phyloP scores from a whole-genome alignment of 2,113 vertebrate species.

The Pyxicephalus adspersus region DNA sequence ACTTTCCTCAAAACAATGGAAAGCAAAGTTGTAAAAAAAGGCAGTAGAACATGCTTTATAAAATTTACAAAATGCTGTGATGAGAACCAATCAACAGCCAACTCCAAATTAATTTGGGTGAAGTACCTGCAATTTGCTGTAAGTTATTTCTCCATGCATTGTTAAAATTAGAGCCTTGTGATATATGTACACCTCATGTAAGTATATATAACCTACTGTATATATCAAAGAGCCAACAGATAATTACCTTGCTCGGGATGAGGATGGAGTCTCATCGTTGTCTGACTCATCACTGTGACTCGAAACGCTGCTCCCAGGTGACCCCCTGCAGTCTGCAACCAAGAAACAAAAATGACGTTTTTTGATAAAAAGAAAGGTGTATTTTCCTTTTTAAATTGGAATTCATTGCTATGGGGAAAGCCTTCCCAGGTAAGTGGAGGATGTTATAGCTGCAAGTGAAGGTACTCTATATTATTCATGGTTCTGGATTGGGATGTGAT shows the following conservation, averaged over 20 bases:
- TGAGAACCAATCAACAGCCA: not conserved
- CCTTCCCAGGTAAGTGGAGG: not conserved
- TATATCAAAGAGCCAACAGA: not conserved
- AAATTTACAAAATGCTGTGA: no score
- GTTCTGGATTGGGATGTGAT: no score
- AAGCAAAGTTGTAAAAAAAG: no score
- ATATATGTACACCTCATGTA: not conserved
- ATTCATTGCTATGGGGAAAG: no score
- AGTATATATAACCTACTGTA: not conserved
- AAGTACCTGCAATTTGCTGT: no score
- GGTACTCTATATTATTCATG: no score
- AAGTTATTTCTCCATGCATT: no score
- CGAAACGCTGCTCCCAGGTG: conserved; percentile 13
- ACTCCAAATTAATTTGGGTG: not conserved
- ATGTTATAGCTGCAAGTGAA: no score
- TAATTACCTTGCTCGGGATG: conserved; percentile 6
- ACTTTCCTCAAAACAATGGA: no score
- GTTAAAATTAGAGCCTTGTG: not conserved
- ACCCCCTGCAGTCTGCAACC: conserved; percentile 26
- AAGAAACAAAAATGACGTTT: not conserved
- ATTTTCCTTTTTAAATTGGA: no score
- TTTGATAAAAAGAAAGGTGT: not conserved
- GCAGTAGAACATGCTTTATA: no score
- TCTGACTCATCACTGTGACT: conserved; percentile 44
- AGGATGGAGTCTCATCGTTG: conserved; percentile 1